Percentiles rank a stretch among this genome's conserved stretches.
Evolutionary conservation across 2,113 vertebrate species (phyloP).

Genomic region (Apus apus): DNA sequence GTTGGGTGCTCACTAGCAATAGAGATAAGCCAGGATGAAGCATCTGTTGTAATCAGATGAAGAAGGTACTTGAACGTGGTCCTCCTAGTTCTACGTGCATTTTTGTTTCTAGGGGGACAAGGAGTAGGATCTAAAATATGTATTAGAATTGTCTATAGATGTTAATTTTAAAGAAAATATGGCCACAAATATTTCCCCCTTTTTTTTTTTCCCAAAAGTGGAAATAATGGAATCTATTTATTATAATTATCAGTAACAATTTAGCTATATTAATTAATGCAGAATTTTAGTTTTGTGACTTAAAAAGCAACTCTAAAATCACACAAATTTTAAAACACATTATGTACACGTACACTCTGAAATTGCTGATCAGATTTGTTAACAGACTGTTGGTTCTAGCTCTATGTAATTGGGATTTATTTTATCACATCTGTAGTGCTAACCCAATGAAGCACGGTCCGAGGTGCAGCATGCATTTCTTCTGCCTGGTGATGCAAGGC

Average conservation of each 20-base stretch:
- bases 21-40: neutral
- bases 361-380: neutral
- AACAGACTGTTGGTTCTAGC: neutral
- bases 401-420: neutral
- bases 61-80: neutral
- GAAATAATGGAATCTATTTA: neutral
- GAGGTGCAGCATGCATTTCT: fast-evolving
- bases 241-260: neutral
- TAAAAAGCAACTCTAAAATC: neutral
- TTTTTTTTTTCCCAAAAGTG: neutral
- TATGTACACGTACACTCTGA: neutral
- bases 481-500: neutral
- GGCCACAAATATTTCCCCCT: neutral
- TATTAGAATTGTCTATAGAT: neutral
- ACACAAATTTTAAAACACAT: neutral
- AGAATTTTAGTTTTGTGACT: neutral
- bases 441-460: neutral
- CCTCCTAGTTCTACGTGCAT: neutral
- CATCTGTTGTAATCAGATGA: neutral
- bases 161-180: neutral
- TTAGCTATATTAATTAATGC: neutral
- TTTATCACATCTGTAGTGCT: neutral
- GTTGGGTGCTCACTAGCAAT: neutral
- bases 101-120: neutral
- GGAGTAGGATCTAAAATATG: neutral